Evolutionary conservation across 1,140 invertebrate genomes (phyloP), one percentile per base, ranked within the genome.

Genomic region (Eumaeus atala): DNA sequence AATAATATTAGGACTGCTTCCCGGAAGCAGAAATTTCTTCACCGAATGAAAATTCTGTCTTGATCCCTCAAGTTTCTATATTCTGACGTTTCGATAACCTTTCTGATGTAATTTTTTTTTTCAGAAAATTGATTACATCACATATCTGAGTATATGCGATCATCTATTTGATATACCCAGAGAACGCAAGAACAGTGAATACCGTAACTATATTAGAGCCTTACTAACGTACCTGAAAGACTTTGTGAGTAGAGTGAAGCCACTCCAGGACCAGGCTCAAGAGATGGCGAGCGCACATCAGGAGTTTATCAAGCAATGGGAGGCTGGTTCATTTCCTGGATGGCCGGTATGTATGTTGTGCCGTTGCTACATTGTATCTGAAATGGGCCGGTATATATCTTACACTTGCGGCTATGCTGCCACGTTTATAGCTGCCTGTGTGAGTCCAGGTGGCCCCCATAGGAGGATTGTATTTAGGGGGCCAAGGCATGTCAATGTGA

Each of bases 111-210:
- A 54, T 48, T 50, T 34, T 62, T 66, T 72, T 64, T 91, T 92
- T 62, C 85, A 95, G 91, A 98, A 96, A 91, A 91, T 97, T 14
- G 98, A 99, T 84, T 99, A 99, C 77, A 96, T 99, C 17, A 94
- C 93, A 0, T 99, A 99, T 81, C 79, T 99, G 34, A 93, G 93
- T 48, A 94, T 93, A 48, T 99, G 99, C 83, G 98, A 99, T 83
- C 95, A 97, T 78, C 88, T 99, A 2, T 98, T 95, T 88, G 98
- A 99, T 67, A 96, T 99, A 73, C 94, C 96, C 0, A 95, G 96
- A 75, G 97, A 99, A 59, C 91, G 93, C 21, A 99, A 99, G 82
- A 97, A 96, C 75, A 92, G 94, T 14, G 96, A 97, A 67, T 99
- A 98, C 85, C 92, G 92, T 62, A 93, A 93, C 77, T 99, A 99